Conservation (phyloP, 2,797 vertebrate genomes). For the Sphenopsis melanotis region DNA sequence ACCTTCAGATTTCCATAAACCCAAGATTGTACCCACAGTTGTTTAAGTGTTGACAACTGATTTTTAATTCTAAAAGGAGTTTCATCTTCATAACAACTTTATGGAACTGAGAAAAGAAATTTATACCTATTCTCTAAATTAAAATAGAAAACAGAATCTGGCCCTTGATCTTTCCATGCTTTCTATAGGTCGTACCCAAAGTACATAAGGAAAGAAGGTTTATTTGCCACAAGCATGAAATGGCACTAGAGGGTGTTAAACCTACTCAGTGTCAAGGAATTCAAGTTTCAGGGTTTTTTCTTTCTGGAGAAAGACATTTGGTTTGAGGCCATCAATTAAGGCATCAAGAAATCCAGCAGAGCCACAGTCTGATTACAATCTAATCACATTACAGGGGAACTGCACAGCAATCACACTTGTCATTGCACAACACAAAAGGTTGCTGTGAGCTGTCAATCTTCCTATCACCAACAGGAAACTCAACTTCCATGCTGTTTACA, state of each 20-base stretch:
- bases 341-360: neutral
- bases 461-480: conserved; percentile 69
- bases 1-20: neutral
- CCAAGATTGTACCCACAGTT: neutral
- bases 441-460: conserved; percentile 64
- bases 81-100: neutral
- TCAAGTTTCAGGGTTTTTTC: neutral
- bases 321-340: neutral
- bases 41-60: neutral
- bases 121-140: neutral
- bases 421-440: conserved; percentile 12
- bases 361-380: conserved; percentile 18
- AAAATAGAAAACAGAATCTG: neutral
- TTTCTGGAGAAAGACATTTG: neutral
- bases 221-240: neutral
- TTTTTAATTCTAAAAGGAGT: neutral
- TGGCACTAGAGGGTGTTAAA: neutral
- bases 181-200: neutral
- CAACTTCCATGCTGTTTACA: conserved; percentile 66
- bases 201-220: neutral
- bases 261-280: neutral
- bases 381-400: neutral
- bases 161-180: neutral
- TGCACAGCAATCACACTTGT: conserved; percentile 43
- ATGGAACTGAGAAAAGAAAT: neutral